Conservation (phyloP, 2,797 vertebrate species). For the Syngnathus acus region DNA sequence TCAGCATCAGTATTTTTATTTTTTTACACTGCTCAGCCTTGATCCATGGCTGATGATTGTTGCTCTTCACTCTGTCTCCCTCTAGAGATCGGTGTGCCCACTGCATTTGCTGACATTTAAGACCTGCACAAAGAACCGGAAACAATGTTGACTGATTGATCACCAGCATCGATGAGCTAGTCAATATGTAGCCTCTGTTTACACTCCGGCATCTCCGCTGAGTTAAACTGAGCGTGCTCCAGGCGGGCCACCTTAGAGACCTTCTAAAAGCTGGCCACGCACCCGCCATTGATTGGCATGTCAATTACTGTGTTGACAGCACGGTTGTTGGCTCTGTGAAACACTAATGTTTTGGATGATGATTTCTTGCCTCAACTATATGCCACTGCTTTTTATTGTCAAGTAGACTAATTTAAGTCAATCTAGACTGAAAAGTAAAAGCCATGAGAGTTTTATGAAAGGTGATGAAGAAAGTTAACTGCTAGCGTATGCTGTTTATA, state of each 20-base stretch:
- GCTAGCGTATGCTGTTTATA: too few species aligned
- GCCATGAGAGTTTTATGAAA: neutral
- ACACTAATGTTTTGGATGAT: constrained; percentile 53
- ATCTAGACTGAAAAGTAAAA: neutral
- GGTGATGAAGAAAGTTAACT: neutral
- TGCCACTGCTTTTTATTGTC: constrained; percentile 22
- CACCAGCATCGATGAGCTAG: constrained; percentile 72
- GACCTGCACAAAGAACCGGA: constrained; percentile 54
- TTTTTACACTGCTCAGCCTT: neutral
- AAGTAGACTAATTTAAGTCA: constrained; percentile 14
- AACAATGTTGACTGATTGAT: constrained; percentile 59
- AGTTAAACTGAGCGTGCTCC: constrained; percentile 72
- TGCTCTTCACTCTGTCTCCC: constrained; percentile 58
- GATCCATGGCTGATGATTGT: neutral
- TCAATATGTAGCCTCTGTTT: constrained; percentile 71
- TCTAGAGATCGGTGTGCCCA: constrained; percentile 60
- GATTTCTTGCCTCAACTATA: constrained; percentile 28
- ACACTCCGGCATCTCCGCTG: constrained; percentile 58
- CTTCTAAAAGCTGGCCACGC: constrained; percentile 63
- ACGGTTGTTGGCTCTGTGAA: constrained; percentile 60
- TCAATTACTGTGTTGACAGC: constrained; percentile 70
- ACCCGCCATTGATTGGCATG: constrained; percentile 71
- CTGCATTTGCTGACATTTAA: constrained; percentile 35
- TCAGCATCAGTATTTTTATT: neutral
- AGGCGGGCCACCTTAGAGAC: constrained; percentile 65